A percentile compares a stretch with the other conserved stretches of the same genome.
Evolutionary conservation across 2,797 vertebrate genomes (phyloP).

Genomic region (Caiman crocodilus): DNA sequence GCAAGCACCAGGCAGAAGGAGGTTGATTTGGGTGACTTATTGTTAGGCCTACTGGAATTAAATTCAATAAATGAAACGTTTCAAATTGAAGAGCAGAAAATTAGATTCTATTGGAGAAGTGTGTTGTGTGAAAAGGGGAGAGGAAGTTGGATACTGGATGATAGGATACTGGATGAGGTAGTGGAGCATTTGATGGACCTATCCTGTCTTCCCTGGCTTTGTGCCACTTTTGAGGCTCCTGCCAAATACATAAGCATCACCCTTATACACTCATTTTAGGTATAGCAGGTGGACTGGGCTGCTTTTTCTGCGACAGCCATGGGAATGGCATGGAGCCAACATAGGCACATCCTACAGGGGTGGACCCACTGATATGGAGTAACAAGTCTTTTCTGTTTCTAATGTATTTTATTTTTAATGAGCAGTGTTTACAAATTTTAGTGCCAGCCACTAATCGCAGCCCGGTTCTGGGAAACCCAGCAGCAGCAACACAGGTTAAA

Average conservation of each 20-base stretch:
- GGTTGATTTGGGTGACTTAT: neutral
- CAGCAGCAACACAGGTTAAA: neutral
- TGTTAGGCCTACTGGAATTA: neutral
- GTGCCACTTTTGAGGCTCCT: neutral
- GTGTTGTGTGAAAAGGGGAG: neutral
- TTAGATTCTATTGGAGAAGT: neutral
- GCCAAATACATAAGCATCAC: neutral
- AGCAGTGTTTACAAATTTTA: neutral
- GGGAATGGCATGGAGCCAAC: no score
- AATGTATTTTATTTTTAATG: neutral
- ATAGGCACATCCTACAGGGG: neutral
- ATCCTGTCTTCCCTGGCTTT: neutral
- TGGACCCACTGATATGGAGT: neutral
- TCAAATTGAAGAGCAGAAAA: neutral
- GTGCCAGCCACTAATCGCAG: constrained; percentile 27
- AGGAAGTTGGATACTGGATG: neutral
- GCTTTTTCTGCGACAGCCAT: no score
- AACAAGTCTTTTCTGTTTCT: neutral
- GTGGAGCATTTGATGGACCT: neutral
- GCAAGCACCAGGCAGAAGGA: neutral
- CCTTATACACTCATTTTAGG: neutral
- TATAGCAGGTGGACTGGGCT: no score
- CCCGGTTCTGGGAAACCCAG: constrained; percentile 36
- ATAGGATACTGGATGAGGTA: neutral
- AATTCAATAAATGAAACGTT: neutral